These are phyloP conservation scores for Ennomos erosarius DNA, from an alignment of 2,888 invertebrate species.

Conservation along the genomic window DNA sequence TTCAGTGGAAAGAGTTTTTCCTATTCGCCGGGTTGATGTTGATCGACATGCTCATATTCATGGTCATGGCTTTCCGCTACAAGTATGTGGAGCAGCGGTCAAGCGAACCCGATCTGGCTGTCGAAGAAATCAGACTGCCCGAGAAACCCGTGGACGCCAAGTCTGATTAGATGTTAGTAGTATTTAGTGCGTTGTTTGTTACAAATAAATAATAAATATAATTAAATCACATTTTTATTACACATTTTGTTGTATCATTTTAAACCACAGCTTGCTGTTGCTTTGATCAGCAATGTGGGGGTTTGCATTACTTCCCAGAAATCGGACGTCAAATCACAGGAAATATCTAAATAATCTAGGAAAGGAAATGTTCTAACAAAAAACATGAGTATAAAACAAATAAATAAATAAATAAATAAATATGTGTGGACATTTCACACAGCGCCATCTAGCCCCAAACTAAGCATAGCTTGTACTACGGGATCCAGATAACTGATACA, in stretches of 20 bases:
- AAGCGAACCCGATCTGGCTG: slow-evolving; percentile 60
- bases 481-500: no score
- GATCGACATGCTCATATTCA: slow-evolving; percentile 92
- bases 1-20: slow-evolving; percentile 94
- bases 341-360: no score
- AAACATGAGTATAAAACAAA: no score
- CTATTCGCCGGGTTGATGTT: slow-evolving; percentile 95
- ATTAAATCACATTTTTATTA: slow-evolving; percentile 1
- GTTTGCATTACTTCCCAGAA: no score
- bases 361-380: no score
- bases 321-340: no score
- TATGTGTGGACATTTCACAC: no score
- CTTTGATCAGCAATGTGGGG: no score
- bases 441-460: no score
- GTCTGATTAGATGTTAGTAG: slow-evolving; percentile 19
- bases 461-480: no score
- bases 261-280: neutral
- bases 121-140: slow-evolving; percentile 67
- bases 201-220: slow-evolving; percentile 1
- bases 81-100: slow-evolving; percentile 85
- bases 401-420: no score
- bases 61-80: slow-evolving; percentile 92
- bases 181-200: slow-evolving; percentile 4
- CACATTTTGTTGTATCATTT: neutral
- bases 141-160: slow-evolving; percentile 51